Evolutionary conservation across 2,888 invertebrate species (phyloP), one percentile per base, ranked within the genome.

Genomic region (Erebia ligea): DNA sequence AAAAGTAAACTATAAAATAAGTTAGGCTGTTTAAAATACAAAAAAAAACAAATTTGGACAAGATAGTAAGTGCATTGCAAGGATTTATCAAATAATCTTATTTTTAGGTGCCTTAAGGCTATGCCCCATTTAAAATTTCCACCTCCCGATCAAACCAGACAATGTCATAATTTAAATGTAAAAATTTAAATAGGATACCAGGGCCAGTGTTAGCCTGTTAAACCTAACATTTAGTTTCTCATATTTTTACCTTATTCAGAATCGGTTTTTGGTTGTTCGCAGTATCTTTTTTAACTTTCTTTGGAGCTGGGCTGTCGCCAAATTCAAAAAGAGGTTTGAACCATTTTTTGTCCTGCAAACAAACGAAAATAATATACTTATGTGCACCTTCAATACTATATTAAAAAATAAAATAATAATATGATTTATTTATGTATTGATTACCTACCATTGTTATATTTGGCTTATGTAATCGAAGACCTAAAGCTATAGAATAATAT

Each of bases 321-420:
- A 89, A 84, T 73, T 92, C 91, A 80, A 88, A 88, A 72, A 88
- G 78, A 3, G 92, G 89, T 67, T 87, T 89, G 68, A 92, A 88
- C 92, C 93, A 93, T 77, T 85, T 89, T 69, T 84, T 89, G 48
- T 80, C 82, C 90, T 91, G 78, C 10, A 68, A 73, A 48, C 4
- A 67, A 52, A 3, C 34, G 0, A 6, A 34, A 34, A 6, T 21
- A 21, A 21, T 34, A 34, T 34, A n/a, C n/a, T n/a, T n/a, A 34
- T 5, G 34, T 34, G 34, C 34, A 6, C 34, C 34, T 34, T 5
- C 34, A 34, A 34, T 34, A 34, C 34, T 6, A 34, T n/a, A n/a
- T n/a, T n/a, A n/a, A n/a, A n/a, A n/a, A n/a, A n/a, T n/a, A n/a
- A n/a, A n/a, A n/a, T 34, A 5, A 6, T 6, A 34, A 6, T 34